Evolutionary conservation across 2,797 vertebrate species (phyloP).

Genomic region (Tangara arthus): DNA sequence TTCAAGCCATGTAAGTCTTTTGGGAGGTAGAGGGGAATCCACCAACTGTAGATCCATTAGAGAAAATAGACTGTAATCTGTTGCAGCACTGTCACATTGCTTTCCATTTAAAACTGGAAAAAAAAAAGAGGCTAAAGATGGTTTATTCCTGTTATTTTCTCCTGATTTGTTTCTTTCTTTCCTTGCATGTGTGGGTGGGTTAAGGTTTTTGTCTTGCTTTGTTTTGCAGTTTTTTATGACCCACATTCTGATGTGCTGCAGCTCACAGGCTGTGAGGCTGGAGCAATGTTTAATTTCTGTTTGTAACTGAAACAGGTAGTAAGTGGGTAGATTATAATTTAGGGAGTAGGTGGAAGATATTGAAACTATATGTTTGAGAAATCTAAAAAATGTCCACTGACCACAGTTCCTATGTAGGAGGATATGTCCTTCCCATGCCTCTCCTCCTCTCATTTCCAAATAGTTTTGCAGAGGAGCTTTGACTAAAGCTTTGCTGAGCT

Average conservation of each 20-base stretch:
- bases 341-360: neutral
- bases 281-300: neutral
- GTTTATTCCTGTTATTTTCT: conserved; percentile 20
- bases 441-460: neutral
- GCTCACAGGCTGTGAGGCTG: neutral
- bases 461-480: neutral
- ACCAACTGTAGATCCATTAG: neutral
- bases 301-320: neutral
- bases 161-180: conserved; percentile 9
- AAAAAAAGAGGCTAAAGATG: neutral
- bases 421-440: neutral
- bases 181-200: conserved; percentile 4
- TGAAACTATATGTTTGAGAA: neutral
- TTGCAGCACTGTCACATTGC: neutral
- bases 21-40: neutral
- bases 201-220: neutral
- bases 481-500: neutral
- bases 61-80: conserved; percentile 23
- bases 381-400: neutral
- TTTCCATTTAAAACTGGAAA: conserved; percentile 15
- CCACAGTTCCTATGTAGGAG: neutral
- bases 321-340: neutral
- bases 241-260: neutral
- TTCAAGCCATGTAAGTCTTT: neutral
- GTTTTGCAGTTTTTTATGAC: neutral